Evolutionary conservation across 2,888 invertebrate genomes (phyloP).

Genomic region (Kuschelorhynchus macadamiae): DNA sequence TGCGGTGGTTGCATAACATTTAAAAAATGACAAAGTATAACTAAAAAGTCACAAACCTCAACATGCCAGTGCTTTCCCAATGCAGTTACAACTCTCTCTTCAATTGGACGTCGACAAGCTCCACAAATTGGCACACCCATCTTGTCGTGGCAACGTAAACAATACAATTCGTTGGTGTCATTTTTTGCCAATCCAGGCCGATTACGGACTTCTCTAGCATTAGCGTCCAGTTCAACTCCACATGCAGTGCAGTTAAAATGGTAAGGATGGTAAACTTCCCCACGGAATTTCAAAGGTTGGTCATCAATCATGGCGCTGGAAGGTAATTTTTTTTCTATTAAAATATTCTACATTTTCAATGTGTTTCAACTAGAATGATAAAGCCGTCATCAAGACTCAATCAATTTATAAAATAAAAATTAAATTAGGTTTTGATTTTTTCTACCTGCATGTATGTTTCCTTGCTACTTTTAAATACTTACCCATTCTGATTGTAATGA

Average conservation of each 20-base stretch:
- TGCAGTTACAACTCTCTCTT: slow-evolving; percentile 98
- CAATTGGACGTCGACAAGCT: slow-evolving; percentile 98
- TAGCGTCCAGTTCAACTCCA: slow-evolving; percentile 92
- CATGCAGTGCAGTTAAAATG: slow-evolving; percentile 98
- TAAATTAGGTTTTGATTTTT: too few relatives aligned
- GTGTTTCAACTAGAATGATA: too few relatives aligned
- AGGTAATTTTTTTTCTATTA: too few relatives aligned
- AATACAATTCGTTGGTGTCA: slow-evolving; percentile 96
- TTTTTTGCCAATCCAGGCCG: slow-evolving; percentile 91
- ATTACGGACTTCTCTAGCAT: slow-evolving; percentile 94
- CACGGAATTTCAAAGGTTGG: slow-evolving; percentile 90
- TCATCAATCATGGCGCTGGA: slow-evolving; percentile 83
- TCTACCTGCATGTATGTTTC: too few relatives aligned
- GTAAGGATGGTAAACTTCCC: slow-evolving; percentile 99
- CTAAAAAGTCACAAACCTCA: slow-evolving; percentile 78
- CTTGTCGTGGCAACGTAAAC: slow-evolving; percentile 98
- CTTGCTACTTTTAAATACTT: too few relatives aligned
- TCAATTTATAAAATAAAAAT: too few relatives aligned
- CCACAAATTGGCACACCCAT: slow-evolving; percentile 99
- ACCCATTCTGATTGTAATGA: too few relatives aligned
- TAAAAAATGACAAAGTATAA: too few relatives aligned
- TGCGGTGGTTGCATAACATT: too few relatives aligned
- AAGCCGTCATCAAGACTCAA: too few relatives aligned
- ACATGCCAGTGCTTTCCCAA: slow-evolving; percentile 99
- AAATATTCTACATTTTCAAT: too few relatives aligned